Conservation (phyloP, 2,888 invertebrate species). For the Uropetala carovei region DNA sequence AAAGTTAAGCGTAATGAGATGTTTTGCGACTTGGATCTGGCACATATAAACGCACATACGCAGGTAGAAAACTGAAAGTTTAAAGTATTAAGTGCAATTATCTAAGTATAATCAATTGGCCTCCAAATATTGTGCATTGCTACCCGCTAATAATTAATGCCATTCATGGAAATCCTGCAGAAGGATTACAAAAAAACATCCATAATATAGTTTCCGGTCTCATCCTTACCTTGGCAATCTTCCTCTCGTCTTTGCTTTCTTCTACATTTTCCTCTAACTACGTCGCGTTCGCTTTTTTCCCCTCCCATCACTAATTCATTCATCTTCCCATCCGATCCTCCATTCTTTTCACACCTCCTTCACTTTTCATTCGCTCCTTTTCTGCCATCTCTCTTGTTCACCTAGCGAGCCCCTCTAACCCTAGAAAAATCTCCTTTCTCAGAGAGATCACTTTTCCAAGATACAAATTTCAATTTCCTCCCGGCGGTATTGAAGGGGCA, state of each 20-base stretch:
- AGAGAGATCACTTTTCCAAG: neutral
- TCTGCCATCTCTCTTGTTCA: neutral
- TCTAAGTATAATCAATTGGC: too few species aligned
- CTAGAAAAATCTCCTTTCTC: neutral
- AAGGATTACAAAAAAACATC: too few species aligned
- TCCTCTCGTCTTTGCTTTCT: neutral
- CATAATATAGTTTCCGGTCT: too few species aligned
- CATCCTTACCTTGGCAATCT: neutral
- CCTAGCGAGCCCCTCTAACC: neutral
- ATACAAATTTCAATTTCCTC: conserved; percentile 32
- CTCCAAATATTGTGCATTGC: too few species aligned
- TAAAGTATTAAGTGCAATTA: too few species aligned
- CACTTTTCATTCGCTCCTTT: neutral
- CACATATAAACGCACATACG: too few species aligned
- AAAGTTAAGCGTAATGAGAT: too few species aligned
- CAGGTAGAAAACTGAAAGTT: too few species aligned
- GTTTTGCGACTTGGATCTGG: too few species aligned
- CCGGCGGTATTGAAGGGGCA: neutral
- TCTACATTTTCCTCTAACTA: neutral
- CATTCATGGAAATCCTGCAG: too few species aligned
- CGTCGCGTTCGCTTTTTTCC: neutral
- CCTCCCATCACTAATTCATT: neutral
- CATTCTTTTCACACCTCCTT: neutral
- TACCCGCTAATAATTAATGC: too few species aligned
- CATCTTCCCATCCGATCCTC: neutral